These are phyloP conservation scores for Papilio demoleus DNA, from an alignment of 2,888 invertebrate genomes.

Conservation along the genomic window DNA sequence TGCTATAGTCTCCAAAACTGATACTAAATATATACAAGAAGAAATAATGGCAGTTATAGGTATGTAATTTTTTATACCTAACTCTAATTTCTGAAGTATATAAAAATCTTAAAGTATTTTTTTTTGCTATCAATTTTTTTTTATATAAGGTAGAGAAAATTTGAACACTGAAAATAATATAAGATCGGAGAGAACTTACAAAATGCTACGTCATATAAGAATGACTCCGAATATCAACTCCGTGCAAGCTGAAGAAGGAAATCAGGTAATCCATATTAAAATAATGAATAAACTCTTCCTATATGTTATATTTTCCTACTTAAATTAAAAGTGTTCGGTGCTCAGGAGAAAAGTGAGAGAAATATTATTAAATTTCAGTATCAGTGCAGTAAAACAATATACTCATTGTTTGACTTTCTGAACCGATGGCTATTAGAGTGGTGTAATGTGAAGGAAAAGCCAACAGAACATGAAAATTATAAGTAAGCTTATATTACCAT, in stretches of 20 bases:
- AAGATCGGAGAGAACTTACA: constrained; percentile 61
- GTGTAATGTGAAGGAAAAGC: constrained; percentile 73
- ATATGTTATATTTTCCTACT: too few species aligned
- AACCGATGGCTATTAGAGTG: constrained; percentile 89
- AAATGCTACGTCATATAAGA: constrained; percentile 71
- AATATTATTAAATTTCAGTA: constrained; percentile 62
- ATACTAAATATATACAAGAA: constrained; percentile 70
- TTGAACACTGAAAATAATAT: constrained; percentile 58
- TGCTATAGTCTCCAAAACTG: constrained; percentile 81
- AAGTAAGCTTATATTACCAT: constrained; percentile 58
- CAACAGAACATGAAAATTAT: constrained; percentile 73
- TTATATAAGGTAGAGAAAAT: constrained; percentile 62
- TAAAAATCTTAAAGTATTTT: neutral
- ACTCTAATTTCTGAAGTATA: neutral
- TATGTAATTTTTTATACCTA: constrained; percentile 41
- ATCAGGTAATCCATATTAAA: constrained; percentile 63
- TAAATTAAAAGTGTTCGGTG: too few species aligned
- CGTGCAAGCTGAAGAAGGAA: constrained; percentile 74
- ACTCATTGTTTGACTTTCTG: constrained; percentile 89
- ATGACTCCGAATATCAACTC: constrained; percentile 73
- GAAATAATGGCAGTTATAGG: constrained; percentile 78
- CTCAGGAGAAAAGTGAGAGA: too few species aligned
- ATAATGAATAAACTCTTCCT: neutral
- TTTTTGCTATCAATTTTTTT: too few species aligned
- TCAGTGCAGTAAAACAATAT: constrained; percentile 87